These are phyloP conservation scores for Poeciliopsis paucimaculata DNA, from an alignment of 2,797 vertebrate species.

Conservation along the genomic window DNA sequence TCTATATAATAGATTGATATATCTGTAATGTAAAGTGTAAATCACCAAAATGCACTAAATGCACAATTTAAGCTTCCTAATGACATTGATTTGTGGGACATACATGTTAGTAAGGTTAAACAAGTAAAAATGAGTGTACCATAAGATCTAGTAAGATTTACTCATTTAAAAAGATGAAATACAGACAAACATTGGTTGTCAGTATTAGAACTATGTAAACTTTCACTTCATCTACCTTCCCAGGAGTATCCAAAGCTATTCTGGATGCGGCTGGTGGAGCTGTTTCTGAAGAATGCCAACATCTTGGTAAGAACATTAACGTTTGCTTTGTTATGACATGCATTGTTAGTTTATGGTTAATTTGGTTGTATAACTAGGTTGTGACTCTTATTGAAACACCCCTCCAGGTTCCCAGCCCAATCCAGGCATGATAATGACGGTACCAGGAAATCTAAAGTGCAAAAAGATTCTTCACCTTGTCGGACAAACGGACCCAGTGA, in stretches of 20 bases:
- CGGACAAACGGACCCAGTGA: too few species aligned
- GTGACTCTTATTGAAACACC: neutral
- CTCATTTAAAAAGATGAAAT: neutral
- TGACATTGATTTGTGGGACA: neutral
- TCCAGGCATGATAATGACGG: constrained; percentile 70
- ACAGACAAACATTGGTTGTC: too few species aligned
- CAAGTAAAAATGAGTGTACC: neutral
- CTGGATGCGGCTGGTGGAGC: constrained; percentile 74
- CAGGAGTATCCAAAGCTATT: constrained; percentile 83
- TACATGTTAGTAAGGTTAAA: neutral
- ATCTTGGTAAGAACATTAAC: constrained; percentile 60
- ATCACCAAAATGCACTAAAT: neutral
- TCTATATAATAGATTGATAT: neutral
- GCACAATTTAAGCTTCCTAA: neutral
- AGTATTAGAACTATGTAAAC: too few species aligned
- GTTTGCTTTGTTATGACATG: neutral
- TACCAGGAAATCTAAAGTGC: constrained; percentile 74
- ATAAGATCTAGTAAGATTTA: neutral
- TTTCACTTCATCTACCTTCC: neutral
- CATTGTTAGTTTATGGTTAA: constrained; percentile 12
- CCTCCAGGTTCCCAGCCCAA: constrained; percentile 62
- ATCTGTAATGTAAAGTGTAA: neutral
- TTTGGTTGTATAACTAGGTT: neutral
- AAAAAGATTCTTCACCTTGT: constrained; percentile 78
- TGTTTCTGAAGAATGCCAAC: constrained; percentile 69